Conservation (phyloP, 2,113 vertebrate genomes). For the Stictonetta naevosa region DNA sequence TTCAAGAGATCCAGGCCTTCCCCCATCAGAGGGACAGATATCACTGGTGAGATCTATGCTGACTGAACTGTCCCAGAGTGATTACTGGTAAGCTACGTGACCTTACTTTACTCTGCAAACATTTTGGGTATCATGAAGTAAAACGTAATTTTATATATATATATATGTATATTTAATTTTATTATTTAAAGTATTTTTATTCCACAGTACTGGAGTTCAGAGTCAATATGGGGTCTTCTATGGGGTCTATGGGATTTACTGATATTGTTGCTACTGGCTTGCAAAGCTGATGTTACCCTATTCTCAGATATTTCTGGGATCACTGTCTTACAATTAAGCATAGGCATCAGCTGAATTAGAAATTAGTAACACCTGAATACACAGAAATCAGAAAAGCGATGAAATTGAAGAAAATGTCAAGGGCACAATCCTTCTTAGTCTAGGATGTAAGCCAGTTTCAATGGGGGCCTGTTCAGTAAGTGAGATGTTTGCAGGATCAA, state of each 20-base stretch:
- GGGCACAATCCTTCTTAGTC: not conserved
- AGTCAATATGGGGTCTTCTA: not conserved
- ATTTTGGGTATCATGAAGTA: not conserved
- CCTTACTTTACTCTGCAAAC: not conserved
- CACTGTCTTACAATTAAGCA: not conserved
- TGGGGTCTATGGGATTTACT: not conserved
- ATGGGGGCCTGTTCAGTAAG: not conserved
- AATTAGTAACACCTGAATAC: slow-evolving; percentile 38
- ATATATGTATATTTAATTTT: no score
- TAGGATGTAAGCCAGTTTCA: not conserved
- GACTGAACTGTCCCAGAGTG: not conserved
- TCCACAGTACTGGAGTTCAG: not conserved
- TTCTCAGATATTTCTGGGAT: not conserved
- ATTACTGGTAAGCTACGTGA: not conserved
- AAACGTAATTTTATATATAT: not conserved
- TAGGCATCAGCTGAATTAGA: not conserved
- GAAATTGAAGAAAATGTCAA: not conserved
- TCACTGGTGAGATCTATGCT: not conserved
- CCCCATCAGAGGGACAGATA: not conserved
- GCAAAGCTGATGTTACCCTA: not conserved
- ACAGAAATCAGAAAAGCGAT: not conserved
- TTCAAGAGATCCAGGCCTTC: not conserved
- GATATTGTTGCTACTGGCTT: not conserved
- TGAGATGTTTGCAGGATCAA: not conserved
- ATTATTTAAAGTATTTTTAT: not conserved